Percentiles rank a stretch among this genome's conserved stretches.
These are phyloP conservation scores for Actinia tenebrosa DNA, from an alignment of 64 coral and sea anemone genomes.

Conservation along the genomic window DNA sequence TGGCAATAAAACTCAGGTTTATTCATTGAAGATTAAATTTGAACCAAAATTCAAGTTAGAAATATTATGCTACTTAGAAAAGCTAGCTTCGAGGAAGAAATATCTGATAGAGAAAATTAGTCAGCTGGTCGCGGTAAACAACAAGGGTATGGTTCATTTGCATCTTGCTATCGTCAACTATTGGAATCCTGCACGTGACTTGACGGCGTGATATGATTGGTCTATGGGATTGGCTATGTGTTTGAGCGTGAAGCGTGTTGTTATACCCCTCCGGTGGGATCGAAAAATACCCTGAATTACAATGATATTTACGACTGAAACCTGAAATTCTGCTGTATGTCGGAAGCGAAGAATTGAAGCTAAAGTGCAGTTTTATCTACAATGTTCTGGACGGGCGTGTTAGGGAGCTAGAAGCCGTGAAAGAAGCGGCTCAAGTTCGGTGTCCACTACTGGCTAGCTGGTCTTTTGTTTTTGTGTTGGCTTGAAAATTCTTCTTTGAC, in stretches of 20 bases:
- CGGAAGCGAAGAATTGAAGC: conserved; percentile 52
- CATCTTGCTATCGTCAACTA: conserved; percentile 17
- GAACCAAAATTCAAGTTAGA: not conserved
- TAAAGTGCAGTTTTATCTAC: conserved; percentile 45
- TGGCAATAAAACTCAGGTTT: not conserved
- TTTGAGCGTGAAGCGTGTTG: conserved; percentile 77
- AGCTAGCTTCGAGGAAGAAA: not conserved
- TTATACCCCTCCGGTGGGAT: conserved; percentile 74
- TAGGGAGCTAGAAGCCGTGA: conserved; percentile 44
- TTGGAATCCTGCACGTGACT: conserved; percentile 55
- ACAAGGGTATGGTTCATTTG: conserved; percentile 3
- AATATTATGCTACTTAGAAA: not conserved
- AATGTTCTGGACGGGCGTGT: conserved; percentile 21
- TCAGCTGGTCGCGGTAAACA: conserved; percentile 10
- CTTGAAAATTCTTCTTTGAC: conserved; percentile 72
- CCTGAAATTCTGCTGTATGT: conserved; percentile 41
- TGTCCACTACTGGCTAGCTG: conserved; percentile 8
- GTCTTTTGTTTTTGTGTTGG: conserved; percentile 90
- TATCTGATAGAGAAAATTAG: not conserved
- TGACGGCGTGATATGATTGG: conserved; percentile 47
- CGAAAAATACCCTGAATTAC: conserved; percentile 58
- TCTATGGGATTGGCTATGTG: conserved; percentile 12
- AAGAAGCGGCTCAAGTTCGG: conserved; percentile 38
- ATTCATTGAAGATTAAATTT: not conserved
- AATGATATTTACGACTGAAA: conserved; percentile 89